Conservation (phyloP, 2,113 vertebrate species). For the Lepus timidus region DNA sequence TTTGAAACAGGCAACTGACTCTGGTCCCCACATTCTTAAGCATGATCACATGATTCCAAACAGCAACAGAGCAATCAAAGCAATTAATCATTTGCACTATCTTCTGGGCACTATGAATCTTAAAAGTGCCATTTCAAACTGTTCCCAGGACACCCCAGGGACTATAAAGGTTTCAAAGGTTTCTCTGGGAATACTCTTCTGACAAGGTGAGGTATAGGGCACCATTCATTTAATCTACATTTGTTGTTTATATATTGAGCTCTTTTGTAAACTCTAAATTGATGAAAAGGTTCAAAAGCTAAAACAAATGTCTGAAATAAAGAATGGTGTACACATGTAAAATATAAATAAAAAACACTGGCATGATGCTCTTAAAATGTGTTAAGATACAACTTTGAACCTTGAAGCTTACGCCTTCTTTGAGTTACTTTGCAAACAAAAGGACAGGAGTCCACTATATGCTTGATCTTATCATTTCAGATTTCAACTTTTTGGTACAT, state of each 20-base stretch:
- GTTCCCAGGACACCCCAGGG: not conserved
- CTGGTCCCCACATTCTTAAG: not conserved
- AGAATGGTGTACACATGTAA: not conserved
- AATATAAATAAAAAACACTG: not conserved
- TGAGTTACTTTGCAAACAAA: conserved; percentile 16
- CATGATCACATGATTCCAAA: conserved; percentile 4
- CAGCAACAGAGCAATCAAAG: not conserved
- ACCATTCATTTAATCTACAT: not conserved
- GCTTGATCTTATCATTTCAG: not conserved
- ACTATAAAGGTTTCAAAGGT: not conserved
- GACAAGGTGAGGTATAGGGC: not conserved
- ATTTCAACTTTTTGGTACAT: not conserved
- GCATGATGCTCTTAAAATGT: not conserved
- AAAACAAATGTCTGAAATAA: not conserved
- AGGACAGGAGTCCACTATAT: not conserved
- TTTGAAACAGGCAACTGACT: not conserved
- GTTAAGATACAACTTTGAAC: not conserved
- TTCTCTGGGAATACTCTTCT: too few relatives aligned
- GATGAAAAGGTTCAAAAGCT: not conserved
- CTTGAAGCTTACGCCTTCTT: not conserved
- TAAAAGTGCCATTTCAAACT: not conserved
- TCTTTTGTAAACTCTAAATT: not conserved
- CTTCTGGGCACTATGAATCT: not conserved
- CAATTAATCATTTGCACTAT: not conserved
- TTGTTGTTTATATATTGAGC: not conserved